Evolutionary conservation across 2,888 invertebrate species (phyloP), one percentile per base, ranked within the genome.

Genomic region (Polydrusus pterygomalis): DNA sequence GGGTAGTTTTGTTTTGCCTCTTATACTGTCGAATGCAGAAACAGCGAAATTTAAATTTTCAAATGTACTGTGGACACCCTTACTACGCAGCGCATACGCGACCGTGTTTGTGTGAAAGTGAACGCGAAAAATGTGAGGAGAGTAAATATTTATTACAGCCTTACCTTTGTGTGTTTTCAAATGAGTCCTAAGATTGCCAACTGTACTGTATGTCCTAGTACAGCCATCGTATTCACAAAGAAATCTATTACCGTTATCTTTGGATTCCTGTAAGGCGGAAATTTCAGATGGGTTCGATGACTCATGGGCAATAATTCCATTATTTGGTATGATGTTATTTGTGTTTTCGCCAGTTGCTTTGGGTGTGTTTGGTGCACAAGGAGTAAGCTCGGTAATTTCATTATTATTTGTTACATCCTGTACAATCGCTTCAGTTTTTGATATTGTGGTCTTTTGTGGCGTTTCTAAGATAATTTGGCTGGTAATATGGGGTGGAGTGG

Each of bases 131-230:
- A 30, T 7, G 30, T 7, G 30, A 2, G 5, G 7, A 30, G 7
- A 2, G 7, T 7, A 30, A 2, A 6, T 30, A 6, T 7, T 30
- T 30, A 6, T 30, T 7, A 34, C 8, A 8, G 17, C 34, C 43
- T 18, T 74, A 97, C 97, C 97, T 93, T 94, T 96, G 85, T 98
- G 97, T 72, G 97, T 97, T 90, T 97, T 98, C 91, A 96, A 93
- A 89, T 98, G 98, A 77, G 97, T 97, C 84, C 96, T 92, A 80
- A 98, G 90, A 89, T 98, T 98, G 67, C 97, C 97, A 81, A 96
- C 94, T 7, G 97, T 97, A 86, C 96, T 97, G 87, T 97, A 97
- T 70, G 96, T 96, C 82, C 97, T 90, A 78, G 91, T 90, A 87
- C 97, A 97, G 15, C 95, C 96, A 77, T 95, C 94, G 88, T 94